Percentiles rank a stretch among this genome's conserved stretches.
These are phyloP conservation scores for Cryptosula pallasiana DNA, from an alignment of 2,888 invertebrate species.

Conservation along the genomic window DNA sequence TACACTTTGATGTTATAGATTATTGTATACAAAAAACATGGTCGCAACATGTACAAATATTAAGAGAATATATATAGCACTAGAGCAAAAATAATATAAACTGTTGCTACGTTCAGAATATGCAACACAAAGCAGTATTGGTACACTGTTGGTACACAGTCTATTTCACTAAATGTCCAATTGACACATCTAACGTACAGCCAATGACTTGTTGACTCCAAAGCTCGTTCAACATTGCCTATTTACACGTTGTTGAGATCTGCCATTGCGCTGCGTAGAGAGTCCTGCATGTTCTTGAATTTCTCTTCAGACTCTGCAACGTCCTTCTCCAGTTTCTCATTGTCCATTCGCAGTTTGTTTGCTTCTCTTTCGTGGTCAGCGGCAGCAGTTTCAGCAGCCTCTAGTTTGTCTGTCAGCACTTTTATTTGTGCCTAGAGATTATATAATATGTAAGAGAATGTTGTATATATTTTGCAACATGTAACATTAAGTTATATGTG, in stretches of 20 bases:
- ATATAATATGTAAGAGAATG: too few relatives aligned
- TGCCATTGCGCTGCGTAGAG: conserved; percentile 7
- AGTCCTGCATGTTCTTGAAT: conserved; percentile 9
- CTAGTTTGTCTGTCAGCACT: conserved; percentile 8
- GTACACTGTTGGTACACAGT: background rate
- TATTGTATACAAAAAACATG: background rate
- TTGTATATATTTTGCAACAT: too few relatives aligned
- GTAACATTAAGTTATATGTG: too few relatives aligned
- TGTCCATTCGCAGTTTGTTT: conserved; percentile 18
- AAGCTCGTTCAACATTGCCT: background rate
- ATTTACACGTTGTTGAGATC: conserved; percentile 23
- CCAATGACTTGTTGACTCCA: background rate
- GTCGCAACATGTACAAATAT: conserved; percentile 24
- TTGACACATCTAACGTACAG: background rate
- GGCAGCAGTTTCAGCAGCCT: conserved; percentile 14
- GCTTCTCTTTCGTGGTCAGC: conserved; percentile 24
- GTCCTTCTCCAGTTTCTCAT: conserved; percentile 18
- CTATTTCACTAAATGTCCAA: conserved; percentile 6
- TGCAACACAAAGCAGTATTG: too few relatives aligned
- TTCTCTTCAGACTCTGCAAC: background rate
- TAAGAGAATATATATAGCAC: background rate
- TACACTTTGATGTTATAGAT: background rate
- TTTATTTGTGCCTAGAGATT: conserved; percentile 3
- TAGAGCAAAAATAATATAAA: background rate
- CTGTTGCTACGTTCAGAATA: too few relatives aligned